Evolutionary conservation across 2,113 vertebrate species (phyloP), one percentile per base, ranked within the genome.

Genomic region (Ptilorrhoa leucosticta): DNA sequence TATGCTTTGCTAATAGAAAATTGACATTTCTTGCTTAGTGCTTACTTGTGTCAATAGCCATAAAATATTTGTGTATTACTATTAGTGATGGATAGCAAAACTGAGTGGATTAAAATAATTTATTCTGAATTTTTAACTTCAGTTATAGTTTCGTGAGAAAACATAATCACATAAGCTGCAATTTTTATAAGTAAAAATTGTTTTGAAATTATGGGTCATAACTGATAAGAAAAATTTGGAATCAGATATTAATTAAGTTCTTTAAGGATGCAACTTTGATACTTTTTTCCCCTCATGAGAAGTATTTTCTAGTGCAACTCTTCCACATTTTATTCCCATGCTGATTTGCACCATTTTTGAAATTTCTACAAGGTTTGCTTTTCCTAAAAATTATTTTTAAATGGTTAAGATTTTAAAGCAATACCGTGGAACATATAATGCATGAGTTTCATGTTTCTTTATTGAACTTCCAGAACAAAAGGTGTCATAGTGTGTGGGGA

Each of bases 121-220:
- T 79, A 26, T 64, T 89, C 15, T 64, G 33, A 68, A 60, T 68
- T 60, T 51, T 69, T 78, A 35, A 30, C 12, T 31, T 69, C 17
- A 42, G 1, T 28, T 72, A 39, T 2, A 28, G 5, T 54, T 91
- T 56, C 7, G 31, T 27, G 22, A 33, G 9, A 71, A 60, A 91
- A 75, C 19, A 2, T 0, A 45, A 8, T 13, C 2, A 23, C 23
- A 3, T 16, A 28, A 26, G 3, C 6, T 53, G 11, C 2, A 45
- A 35, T 51, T 76, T 26, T 37, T 57, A 4, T 24, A 61, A 39
- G 6, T 20, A 58, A 14, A 2, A 73, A 37, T n/a, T 33, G 4
- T 63, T 95, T 50, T 66, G 8, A 82, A 56, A 31, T 40, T 3
- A 28, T 31, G 15, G 7, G 1, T 35, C 13, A 54, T 28, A 66